These are phyloP conservation scores for Phyllopteryx taeniolatus DNA, from an alignment of 2,113 vertebrate species.

Conservation along the genomic window DNA sequence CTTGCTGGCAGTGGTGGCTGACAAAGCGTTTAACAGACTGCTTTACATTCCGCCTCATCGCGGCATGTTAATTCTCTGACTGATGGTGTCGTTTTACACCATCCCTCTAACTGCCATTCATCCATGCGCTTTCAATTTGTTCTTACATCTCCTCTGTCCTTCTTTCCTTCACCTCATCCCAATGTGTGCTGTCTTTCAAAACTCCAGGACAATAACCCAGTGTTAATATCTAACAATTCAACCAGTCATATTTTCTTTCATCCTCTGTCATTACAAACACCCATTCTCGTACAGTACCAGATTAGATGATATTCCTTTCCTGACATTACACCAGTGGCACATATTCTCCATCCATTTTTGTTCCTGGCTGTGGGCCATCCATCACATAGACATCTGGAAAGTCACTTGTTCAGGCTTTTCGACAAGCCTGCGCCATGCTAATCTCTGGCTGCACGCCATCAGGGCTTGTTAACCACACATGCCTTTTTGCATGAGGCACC, in stretches of 20 bases:
- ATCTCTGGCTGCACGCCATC: slow-evolving; percentile 50
- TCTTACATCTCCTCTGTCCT: slow-evolving; percentile 17
- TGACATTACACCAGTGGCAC: slow-evolving; percentile 12
- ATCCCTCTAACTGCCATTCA: slow-evolving; percentile 42
- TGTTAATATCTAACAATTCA: slow-evolving; percentile 16
- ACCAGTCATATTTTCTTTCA: slow-evolving; percentile 19
- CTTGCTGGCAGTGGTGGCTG: slow-evolving; percentile 30
- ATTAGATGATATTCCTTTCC: not conserved
- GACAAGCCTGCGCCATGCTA: slow-evolving; percentile 41
- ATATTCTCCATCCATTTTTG: slow-evolving; percentile 3
- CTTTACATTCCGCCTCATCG: slow-evolving; percentile 34
- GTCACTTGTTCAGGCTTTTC: slow-evolving; percentile 36
- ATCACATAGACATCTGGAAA: slow-evolving; percentile 16
- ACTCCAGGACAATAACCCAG: not conserved
- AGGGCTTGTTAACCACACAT: slow-evolving; percentile 43
- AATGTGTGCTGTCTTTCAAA: slow-evolving; percentile 20
- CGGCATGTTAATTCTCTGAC: slow-evolving; percentile 57
- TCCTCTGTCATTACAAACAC: not conserved
- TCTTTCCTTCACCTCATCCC: slow-evolving; percentile 6
- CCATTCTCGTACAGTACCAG: not conserved
- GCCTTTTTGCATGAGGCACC: slow-evolving; percentile 29
- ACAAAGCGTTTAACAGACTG: slow-evolving; percentile 46
- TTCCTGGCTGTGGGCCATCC: slow-evolving; percentile 16
- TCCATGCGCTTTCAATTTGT: slow-evolving; percentile 46
- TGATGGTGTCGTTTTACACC: slow-evolving; percentile 48